phyloP scores from a whole-genome alignment of 2,888 invertebrate genomes.

The Tortrix viridana region DNA sequence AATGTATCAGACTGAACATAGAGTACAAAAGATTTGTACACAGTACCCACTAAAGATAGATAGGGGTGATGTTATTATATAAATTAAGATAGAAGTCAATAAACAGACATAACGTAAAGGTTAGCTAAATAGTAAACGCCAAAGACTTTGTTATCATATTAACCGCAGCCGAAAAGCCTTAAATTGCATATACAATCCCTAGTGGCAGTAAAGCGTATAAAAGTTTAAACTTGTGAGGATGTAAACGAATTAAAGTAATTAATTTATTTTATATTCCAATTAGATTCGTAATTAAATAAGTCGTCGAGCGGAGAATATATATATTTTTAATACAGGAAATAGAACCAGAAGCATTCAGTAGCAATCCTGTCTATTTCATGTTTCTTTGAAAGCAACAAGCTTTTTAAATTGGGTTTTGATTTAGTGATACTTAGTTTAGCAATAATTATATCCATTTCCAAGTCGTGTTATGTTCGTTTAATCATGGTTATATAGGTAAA shows the following conservation, averaged over 20 bases:
- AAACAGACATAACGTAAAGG: neutral
- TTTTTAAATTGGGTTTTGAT: constrained; percentile 25
- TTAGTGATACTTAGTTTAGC: constrained; percentile 23
- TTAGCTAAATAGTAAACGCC: neutral
- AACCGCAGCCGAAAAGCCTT: no score
- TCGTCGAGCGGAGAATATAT: constrained; percentile 25
- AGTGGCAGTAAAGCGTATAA: neutral
- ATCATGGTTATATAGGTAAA: constrained; percentile 6
- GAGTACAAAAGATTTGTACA: no score
- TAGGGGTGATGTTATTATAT: neutral
- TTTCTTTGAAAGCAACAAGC: constrained; percentile 9
- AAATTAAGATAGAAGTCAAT: neutral
- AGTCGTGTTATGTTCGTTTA: constrained; percentile 3
- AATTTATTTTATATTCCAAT: constrained; percentile 23
- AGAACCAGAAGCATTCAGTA: constrained; percentile 34
- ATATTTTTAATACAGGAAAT: constrained; percentile 34
- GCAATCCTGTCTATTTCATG: constrained; percentile 8
- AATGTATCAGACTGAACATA: no score
- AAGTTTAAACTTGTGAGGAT: neutral
- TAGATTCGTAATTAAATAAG: constrained; percentile 28
- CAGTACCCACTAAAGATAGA: no score
- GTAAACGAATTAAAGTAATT: constrained; percentile 1
- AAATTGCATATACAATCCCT: no score
- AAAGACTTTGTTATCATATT: no score
- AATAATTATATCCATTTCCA: constrained; percentile 15